These are phyloP conservation scores for Anarrhichthys ocellatus DNA, from an alignment of 2,113 vertebrate species.

Conservation along the genomic window DNA sequence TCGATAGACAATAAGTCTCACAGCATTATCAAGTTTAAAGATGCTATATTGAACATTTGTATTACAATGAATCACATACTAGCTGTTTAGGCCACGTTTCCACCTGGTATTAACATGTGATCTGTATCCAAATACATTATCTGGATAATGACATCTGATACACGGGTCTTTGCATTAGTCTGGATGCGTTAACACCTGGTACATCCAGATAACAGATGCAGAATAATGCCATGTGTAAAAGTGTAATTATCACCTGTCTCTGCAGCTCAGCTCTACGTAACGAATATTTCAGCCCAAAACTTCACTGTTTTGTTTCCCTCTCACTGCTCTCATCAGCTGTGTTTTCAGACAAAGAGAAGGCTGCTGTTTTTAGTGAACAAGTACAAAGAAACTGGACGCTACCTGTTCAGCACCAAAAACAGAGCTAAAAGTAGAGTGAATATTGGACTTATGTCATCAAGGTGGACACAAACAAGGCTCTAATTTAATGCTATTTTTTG, in stretches of 20 bases:
- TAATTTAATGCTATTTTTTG: not conserved
- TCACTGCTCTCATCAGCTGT: not conserved
- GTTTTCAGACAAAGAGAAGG: not conserved
- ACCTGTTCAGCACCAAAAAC: not conserved
- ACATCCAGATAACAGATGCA: not conserved
- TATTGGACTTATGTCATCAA: not conserved
- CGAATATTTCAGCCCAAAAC: not conserved
- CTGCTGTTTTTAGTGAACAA: not conserved
- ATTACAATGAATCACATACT: not conserved
- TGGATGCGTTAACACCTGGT: not conserved
- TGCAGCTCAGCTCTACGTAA: too few relatives aligned
- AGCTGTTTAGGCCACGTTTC: not conserved
- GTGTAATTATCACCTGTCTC: not conserved
- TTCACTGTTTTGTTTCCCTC: not conserved
- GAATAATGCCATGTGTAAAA: not conserved
- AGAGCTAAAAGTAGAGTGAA: not conserved
- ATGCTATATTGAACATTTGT: not conserved
- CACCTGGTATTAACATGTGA: not conserved
- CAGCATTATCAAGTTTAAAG: not conserved
- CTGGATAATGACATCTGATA: not conserved
- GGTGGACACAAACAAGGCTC: not conserved
- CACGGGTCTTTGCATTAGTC: not conserved
- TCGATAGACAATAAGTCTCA: not conserved
- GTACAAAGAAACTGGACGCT: not conserved
- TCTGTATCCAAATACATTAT: not conserved